Conservation (phyloP, 2,797 vertebrate genomes). For the Craterocephalus amniculus region DNA sequence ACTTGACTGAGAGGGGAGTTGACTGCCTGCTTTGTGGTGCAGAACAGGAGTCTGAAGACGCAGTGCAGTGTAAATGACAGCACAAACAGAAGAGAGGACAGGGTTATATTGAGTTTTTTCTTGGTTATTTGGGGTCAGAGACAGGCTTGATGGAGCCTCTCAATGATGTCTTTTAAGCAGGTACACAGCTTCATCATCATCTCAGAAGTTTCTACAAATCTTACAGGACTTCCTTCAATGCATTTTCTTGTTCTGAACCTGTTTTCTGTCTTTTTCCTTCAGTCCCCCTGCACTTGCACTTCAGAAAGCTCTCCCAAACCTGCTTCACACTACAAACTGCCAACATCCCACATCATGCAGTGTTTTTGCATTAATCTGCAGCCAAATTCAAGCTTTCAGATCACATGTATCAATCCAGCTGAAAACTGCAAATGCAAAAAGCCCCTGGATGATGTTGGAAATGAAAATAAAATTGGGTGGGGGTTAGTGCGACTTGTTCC, state of each 20-base stretch:
- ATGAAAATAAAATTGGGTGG: constrained; percentile 18
- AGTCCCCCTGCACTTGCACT: constrained; percentile 21
- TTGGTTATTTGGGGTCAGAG: constrained; percentile 15
- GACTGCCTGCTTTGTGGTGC: constrained; percentile 59
- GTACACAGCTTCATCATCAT: constrained; percentile 10
- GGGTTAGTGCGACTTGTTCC: constrained; percentile 38
- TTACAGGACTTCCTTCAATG: constrained; percentile 10
- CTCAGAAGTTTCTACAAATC: constrained; percentile 32
- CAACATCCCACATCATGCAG: constrained; percentile 33
- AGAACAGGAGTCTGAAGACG: constrained; percentile 54
- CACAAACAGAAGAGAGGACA: constrained; percentile 20
- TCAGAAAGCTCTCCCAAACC: constrained; percentile 24
- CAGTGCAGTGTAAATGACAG: constrained; percentile 56
- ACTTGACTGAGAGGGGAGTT: constrained; percentile 60
- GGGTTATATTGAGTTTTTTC: background rate
- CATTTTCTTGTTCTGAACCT: constrained; percentile 21
- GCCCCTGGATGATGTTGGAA: constrained; percentile 38
- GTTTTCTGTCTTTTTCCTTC: constrained; percentile 14
- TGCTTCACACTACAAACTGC: constrained; percentile 31
- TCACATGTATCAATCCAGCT: constrained; percentile 35
- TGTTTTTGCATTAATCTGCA: constrained; percentile 37
- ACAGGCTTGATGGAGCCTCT: constrained; percentile 14
- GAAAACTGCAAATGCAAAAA: constrained; percentile 44
- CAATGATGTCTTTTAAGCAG: constrained; percentile 38
- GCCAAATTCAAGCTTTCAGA: constrained; percentile 51